Percentiles rank a stretch among this genome's conserved stretches.
These are phyloP conservation scores for Azorinus chamasolen DNA, from an alignment of 2,888 invertebrate species.

Conservation along the genomic window DNA sequence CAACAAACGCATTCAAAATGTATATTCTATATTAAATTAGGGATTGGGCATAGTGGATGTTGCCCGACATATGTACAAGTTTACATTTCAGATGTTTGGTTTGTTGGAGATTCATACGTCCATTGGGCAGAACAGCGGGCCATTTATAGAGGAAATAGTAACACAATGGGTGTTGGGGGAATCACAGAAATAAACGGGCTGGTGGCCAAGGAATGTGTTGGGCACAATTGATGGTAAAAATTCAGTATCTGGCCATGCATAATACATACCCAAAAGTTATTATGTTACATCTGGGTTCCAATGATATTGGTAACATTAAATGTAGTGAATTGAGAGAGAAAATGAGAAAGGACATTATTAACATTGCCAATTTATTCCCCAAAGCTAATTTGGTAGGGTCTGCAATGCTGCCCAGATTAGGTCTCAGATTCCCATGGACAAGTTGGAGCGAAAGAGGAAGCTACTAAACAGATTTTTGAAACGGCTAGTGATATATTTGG, in stretches of 20 bases:
- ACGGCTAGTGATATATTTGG: background rate
- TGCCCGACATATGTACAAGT: no score
- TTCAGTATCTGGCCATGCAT: conserved; percentile 7
- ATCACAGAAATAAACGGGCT: no score
- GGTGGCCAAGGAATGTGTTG: conserved; percentile 7
- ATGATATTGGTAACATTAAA: background rate
- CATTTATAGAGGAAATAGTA: background rate
- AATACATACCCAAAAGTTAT: conserved; percentile 3
- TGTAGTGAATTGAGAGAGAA: background rate
- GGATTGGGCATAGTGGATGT: no score
- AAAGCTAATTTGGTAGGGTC: background rate
- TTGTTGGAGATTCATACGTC: background rate
- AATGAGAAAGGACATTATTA: background rate
- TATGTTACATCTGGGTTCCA: conserved; percentile 2
- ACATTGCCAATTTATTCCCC: background rate
- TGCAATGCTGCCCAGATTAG: conserved; percentile 3
- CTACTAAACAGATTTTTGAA: background rate
- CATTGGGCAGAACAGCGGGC: background rate
- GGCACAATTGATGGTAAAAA: background rate
- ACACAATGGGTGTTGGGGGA: background rate
- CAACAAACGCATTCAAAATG: background rate
- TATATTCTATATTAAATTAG: conserved; percentile 6
- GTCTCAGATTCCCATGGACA: background rate
- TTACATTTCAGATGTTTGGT: no score
- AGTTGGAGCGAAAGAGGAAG: conserved; percentile 2